These are phyloP conservation scores for Coremacera marginata DNA, from an alignment of 2,888 invertebrate genomes.

Conservation along the genomic window DNA sequence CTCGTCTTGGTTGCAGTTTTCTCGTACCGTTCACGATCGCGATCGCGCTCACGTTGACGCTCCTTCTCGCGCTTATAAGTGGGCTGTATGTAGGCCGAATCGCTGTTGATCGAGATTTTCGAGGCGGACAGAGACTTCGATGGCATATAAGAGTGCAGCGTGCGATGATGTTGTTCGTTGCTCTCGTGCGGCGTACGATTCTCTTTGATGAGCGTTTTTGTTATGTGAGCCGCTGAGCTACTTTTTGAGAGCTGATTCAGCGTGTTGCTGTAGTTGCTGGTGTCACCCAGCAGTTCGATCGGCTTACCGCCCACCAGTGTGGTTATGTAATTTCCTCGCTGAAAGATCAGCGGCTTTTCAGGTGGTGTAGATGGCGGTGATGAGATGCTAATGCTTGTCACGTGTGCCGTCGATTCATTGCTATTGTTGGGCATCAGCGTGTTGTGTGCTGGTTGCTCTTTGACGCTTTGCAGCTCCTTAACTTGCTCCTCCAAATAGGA, in stretches of 20 bases:
- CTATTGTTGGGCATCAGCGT: neutral
- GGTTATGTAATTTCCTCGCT: conserved; percentile 84
- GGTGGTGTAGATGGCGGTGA: conserved; percentile 73
- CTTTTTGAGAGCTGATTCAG: conserved; percentile 46
- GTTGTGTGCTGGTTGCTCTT: conserved; percentile 55
- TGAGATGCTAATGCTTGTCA: conserved; percentile 80
- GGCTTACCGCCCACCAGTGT: conserved; percentile 75
- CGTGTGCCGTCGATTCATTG: conserved; percentile 67
- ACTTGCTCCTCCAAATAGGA: conserved; percentile 92
- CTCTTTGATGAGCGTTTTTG: conserved; percentile 68
- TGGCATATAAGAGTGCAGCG: conserved; percentile 53
- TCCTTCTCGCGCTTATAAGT: conserved; percentile 61
- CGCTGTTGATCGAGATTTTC: conserved; percentile 68
- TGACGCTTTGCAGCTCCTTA: conserved; percentile 71
- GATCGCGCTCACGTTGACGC: conserved; percentile 54
- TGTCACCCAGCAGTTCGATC: conserved; percentile 62
- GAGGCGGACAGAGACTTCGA: conserved; percentile 66
- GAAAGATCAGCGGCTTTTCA: conserved; percentile 77
- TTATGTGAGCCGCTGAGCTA: conserved; percentile 58
- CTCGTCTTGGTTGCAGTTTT: conserved; percentile 47
- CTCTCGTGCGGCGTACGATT: conserved; percentile 58
- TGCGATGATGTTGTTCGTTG: conserved; percentile 50
- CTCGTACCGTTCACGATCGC: conserved; percentile 57
- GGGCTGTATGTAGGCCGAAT: conserved; percentile 61
- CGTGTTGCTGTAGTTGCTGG: conserved; percentile 1